Evolutionary conservation across 2,888 invertebrate species (phyloP).

Genomic region (Drosophila melanocephala): DNA sequence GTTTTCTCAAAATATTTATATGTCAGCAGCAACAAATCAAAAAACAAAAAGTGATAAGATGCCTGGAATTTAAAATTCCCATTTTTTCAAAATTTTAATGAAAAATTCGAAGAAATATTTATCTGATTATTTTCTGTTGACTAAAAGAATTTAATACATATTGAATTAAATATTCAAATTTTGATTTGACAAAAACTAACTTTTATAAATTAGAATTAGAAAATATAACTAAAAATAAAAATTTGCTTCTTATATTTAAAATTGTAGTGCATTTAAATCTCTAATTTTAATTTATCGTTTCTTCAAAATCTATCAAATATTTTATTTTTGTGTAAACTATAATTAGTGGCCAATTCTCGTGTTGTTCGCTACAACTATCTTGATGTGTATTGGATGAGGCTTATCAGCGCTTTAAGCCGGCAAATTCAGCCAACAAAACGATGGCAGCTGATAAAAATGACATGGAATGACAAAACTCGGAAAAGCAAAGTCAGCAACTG

Average conservation of each 20-base stretch:
- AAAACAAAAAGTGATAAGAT: neutral
- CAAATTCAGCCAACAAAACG: slow-evolving; percentile 30
- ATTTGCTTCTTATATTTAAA: neutral
- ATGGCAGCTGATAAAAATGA: slow-evolving; percentile 47
- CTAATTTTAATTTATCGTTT: no score
- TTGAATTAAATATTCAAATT: neutral
- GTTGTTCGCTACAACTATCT: neutral
- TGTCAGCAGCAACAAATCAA: slow-evolving; percentile 1
- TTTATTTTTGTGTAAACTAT: neutral
- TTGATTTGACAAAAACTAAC: no score
- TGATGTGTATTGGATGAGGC: slow-evolving; percentile 14
- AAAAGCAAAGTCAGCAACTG: slow-evolving; percentile 54
- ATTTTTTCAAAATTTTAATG: neutral
- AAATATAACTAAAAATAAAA: neutral
- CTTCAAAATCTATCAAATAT: neutral
- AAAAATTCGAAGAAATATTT: neutral
- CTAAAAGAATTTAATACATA: neutral
- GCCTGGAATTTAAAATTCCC: neutral
- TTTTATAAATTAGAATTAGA: neutral
- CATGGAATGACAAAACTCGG: slow-evolving; percentile 42
- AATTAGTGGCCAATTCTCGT: neutral
- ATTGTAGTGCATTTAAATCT: neutral
- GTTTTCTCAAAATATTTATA: neutral
- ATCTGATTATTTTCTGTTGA: neutral
- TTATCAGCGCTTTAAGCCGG: slow-evolving; percentile 23